phyloP scores from a whole-genome alignment of 2,888 invertebrate species.

The Nycteola revayana region DNA sequence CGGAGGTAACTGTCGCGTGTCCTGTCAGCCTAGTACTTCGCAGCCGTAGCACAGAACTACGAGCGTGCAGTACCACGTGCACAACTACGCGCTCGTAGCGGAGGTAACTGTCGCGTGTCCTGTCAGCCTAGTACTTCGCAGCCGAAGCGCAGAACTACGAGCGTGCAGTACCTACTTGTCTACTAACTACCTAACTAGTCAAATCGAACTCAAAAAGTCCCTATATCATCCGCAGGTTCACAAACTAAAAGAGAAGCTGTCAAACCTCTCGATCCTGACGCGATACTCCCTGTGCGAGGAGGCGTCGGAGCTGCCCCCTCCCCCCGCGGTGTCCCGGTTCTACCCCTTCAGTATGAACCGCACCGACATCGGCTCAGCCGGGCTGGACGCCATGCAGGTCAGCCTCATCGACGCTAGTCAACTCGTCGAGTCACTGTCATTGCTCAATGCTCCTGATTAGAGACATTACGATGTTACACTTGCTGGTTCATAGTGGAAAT shows the following conservation, averaged over 20 bases:
- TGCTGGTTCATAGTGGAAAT: too few species aligned
- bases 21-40: slow-evolving; percentile 8
- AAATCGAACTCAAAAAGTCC: too few species aligned
- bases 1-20: neutral
- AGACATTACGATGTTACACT: too few species aligned
- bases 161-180: neutral
- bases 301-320: slow-evolving; percentile 14
- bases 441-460: slow-evolving; percentile 87
- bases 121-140: slow-evolving; percentile 7
- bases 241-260: slow-evolving; percentile 57
- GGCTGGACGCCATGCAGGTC: slow-evolving; percentile 74
- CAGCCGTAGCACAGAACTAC: neutral
- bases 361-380: slow-evolving; percentile 30
- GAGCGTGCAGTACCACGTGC: neutral
- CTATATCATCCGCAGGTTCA: slow-evolving; percentile 54
- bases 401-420: slow-evolving; percentile 84
- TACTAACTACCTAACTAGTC: too few species aligned
- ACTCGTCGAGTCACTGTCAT: slow-evolving; percentile 86
- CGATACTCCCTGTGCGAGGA: slow-evolving; percentile 49
- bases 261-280: slow-evolving; percentile 56
- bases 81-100: too few species aligned
- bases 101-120: neutral
- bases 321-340: slow-evolving; percentile 56
- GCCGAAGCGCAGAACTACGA: neutral
- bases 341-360: slow-evolving; percentile 64